These are phyloP conservation scores for Chlorops oryzae DNA, from an alignment of 1,140 invertebrate species.

Conservation along the genomic window DNA sequence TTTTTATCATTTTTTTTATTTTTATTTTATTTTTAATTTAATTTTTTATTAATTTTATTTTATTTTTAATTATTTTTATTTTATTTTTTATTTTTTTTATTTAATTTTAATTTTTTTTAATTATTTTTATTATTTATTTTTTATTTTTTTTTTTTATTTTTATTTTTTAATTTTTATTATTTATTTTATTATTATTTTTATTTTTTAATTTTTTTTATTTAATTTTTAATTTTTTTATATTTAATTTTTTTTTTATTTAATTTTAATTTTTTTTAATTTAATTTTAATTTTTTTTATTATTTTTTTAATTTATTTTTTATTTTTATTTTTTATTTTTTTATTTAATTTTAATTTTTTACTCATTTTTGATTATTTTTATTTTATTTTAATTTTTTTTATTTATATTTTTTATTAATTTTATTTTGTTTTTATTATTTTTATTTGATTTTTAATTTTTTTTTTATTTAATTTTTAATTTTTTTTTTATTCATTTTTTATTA, in stretches of 20 bases:
- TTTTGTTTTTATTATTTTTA: too few species aligned
- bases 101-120: neutral
- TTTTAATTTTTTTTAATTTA: neutral
- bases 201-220: neutral
- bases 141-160: neutral
- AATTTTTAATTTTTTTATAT: neutral
- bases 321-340: neutral
- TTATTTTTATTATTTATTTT: neutral
- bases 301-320: neutral
- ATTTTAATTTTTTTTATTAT: neutral
- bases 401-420: neutral
- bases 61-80: neutral
- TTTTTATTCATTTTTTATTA: too few species aligned
- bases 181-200: neutral
- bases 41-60: neutral
- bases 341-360: neutral
- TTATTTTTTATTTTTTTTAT: neutral
- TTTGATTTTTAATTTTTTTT: neutral
- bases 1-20: too few species aligned
- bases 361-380: too few species aligned
- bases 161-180: neutral
- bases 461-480: neutral
- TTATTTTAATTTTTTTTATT: neutral
- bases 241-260: neutral
- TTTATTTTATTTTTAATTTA: neutral